Evolutionary conservation across 23 tunicate genomes (phyloP), one percentile per base, ranked within the genome.

Genomic region (Trididemnum miniatum): DNA sequence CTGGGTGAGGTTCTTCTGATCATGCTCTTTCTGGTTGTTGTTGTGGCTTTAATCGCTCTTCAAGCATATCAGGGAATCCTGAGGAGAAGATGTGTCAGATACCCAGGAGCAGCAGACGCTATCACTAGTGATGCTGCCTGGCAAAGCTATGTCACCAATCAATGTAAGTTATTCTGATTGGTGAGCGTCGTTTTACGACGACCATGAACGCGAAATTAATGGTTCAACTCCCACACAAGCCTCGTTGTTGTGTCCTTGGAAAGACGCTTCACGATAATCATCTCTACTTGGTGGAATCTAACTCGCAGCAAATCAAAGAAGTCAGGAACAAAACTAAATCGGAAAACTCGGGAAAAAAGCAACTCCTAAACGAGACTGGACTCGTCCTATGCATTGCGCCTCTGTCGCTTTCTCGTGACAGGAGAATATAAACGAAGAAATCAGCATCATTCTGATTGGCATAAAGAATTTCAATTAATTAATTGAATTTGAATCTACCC

Each of bases 1-100:
- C 80, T 95, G n/a, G 94, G 88, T 18, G 99, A 95, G 59, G 99
- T 95, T 35, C 72, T 95, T 79, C 76, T 95, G n/a, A 95, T 95
- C 81, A 95, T 95, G 99, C 27, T 87, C 20, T 95, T 95, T 76
- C 85, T 95, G 59, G 44, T 95, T 7, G 72, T 95, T 60, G 91
- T 95, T 20, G 89, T 95, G 29, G 71, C 99, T 3, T 79, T 95
- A 2, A 89, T 95, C 0, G 95, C 95, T 4, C 90, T 95, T 44
- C 99, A 95, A 71, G 92, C 92, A n/a, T 95, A 95, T 66, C 84
- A 76, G 76, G 99, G 99, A 34, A 91, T 95, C 25, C 66, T 95
- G 51, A 35, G 84, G 20, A 78, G 94, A 35, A 86, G 86, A 30
- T 95, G 99, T 69, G 99, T 95, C 0, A 73, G 51, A 65, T 65